Conservation (phyloP, 1,140 invertebrate species). For the Eufriesea mexicana region DNA sequence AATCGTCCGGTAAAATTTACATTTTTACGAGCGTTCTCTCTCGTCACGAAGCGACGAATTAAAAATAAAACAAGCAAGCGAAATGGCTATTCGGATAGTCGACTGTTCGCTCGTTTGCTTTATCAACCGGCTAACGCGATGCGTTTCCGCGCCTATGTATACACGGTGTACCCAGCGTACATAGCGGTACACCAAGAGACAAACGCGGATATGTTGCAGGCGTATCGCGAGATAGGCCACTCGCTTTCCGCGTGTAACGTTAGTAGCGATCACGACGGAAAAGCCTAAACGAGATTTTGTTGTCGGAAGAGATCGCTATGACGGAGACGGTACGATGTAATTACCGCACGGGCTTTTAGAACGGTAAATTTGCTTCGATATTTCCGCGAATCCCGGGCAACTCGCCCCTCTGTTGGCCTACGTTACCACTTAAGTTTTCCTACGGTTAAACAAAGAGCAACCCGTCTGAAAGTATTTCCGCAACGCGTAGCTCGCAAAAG, state of each 20-base stretch:
- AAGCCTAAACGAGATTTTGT: background rate
- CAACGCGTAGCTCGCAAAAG: background rate
- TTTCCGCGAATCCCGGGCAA: background rate
- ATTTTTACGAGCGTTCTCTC: slow-evolving; percentile 60
- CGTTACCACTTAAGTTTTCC: background rate
- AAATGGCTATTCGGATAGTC: background rate
- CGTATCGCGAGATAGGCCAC: too few relatives aligned
- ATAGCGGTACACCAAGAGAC: background rate
- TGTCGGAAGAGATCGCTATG: slow-evolving; percentile 1
- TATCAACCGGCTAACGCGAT: background rate
- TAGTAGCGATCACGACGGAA: too few relatives aligned
- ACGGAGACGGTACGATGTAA: background rate
- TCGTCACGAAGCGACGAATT: slow-evolving; percentile 22
- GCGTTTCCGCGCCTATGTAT: background rate
- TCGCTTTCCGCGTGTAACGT: background rate
- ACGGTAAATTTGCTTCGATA: slow-evolving; percentile 1
- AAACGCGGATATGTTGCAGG: too few relatives aligned
- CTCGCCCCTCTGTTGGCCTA: background rate
- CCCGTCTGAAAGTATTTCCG: slow-evolving; percentile 2
- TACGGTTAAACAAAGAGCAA: slow-evolving; percentile 7
- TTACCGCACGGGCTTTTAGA: background rate
- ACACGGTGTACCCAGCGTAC: too few relatives aligned
- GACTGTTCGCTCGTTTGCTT: slow-evolving; percentile 17
- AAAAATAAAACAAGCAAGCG: slow-evolving; percentile 9
- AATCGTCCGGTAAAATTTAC: slow-evolving; percentile 65